Evolutionary conservation across 1,140 invertebrate genomes (phyloP), one percentile per base, ranked within the genome.

Genomic region (Colletes latitarsis): DNA sequence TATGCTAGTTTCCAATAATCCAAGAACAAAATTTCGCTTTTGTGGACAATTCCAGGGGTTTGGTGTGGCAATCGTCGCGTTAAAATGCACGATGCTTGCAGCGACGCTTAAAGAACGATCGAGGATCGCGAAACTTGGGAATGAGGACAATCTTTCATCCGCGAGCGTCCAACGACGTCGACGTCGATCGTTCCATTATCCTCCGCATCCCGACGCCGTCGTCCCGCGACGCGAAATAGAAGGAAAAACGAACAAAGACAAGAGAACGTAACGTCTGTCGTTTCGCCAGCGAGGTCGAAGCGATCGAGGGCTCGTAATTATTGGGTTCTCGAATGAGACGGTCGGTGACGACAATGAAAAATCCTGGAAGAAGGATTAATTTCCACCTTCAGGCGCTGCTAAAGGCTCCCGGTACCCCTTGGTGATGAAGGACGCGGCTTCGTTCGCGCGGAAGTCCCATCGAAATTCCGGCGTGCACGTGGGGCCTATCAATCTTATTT

Each of bases 291-390:
- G 77, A 74, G 71, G 72, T 77, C 81, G 81, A 79, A 62, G 19
- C 75, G 80, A 86, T 85, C 79, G 73, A 73, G 15, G 57, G 70
- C 19, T 43, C 67, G 63, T 87, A 87, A 87, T 87, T 87, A 87
- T 83, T 83, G 73, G 76, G 57, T 77, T 77, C 68, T 21, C 60
- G 62, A 71, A 66, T 66, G 64, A 60, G 49, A 49, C 74, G 79
- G 58, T 62, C 83, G 62, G 71, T 86, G 85, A 83, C 84, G 84
- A 87, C 81, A 77, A 86, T 83, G 85, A 86, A 87, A 87, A 87
- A 86, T 86, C 46, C 81, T 64, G 43, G 58, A 39, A 77, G 83
- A 82, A 81, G 84, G 81, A 86, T 86, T 86, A 83, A 86, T 86
- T 64, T 78, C 55, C 69, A 70, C 57, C 84, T 82, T 30, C 39